Percentiles rank a stretch among this genome's conserved stretches.
These are phyloP conservation scores for Orycteropus afer DNA, from an alignment of 2,113 vertebrate genomes.

Conservation along the genomic window DNA sequence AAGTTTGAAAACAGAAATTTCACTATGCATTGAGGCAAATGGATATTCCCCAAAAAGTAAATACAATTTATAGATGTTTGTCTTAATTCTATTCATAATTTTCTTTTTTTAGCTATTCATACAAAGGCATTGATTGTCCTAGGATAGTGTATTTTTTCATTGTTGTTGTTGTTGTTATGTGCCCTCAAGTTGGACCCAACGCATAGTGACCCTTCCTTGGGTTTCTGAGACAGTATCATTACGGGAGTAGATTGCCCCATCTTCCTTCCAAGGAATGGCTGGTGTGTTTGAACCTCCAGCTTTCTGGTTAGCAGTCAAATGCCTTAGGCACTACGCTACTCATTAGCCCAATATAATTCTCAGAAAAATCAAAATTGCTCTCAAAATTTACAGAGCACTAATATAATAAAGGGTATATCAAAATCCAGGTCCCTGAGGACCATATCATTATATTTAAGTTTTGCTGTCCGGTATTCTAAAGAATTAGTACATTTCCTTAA, in stretches of 20 bases:
- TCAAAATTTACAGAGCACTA: background rate
- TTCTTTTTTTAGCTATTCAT: background rate
- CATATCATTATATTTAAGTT: background rate
- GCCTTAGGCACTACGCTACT: no score
- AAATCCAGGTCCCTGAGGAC: background rate
- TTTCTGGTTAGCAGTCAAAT: no score
- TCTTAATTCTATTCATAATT: background rate
- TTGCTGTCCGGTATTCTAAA: background rate
- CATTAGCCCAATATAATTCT: background rate
- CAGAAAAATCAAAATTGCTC: background rate
- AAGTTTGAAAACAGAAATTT: background rate
- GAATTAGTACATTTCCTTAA: background rate
- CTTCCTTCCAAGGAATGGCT: no score
- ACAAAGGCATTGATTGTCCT: background rate
- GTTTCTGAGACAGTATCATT: no score
- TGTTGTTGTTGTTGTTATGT: no score
- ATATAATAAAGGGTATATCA: background rate
- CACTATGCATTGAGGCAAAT: background rate
- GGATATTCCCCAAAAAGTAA: background rate
- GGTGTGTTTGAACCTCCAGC: no score
- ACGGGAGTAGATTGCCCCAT: no score
- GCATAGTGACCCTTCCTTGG: no score
- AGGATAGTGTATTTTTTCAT: background rate
- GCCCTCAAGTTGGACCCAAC: no score
- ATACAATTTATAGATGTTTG: background rate